These are phyloP conservation scores for Drosophila pachea DNA, from an alignment of 1,140 invertebrate species.

Conservation along the genomic window DNA sequence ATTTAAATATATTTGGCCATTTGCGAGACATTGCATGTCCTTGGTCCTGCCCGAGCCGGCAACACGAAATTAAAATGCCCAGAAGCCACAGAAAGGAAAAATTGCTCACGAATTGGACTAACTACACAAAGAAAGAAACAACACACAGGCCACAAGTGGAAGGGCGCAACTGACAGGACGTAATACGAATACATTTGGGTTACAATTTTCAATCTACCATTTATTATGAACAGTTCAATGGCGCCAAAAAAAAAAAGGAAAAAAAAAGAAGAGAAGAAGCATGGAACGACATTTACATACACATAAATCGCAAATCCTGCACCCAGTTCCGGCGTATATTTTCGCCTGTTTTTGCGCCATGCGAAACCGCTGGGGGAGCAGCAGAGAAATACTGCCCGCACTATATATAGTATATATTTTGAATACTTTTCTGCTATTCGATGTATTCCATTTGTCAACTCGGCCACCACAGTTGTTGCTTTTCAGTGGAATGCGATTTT, in stretches of 20 bases:
- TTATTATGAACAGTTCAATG: constrained; percentile 54
- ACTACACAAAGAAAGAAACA: constrained; percentile 12
- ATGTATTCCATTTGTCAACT: background rate
- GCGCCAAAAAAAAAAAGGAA: constrained; percentile 9
- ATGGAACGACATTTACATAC: background rate
- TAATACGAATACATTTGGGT: constrained; percentile 36
- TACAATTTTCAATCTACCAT: constrained; percentile 51
- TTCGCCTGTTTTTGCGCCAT: background rate
- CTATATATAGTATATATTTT: background rate
- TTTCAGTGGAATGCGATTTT: constrained; percentile 13
- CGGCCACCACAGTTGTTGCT: background rate
- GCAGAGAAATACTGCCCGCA: too few species aligned
- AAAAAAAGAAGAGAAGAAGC: background rate
- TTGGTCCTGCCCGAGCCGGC: background rate
- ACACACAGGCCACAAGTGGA: background rate
- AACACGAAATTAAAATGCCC: constrained; percentile 17
- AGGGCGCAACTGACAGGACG: constrained; percentile 23
- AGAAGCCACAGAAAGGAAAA: constrained; percentile 29
- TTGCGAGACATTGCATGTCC: background rate
- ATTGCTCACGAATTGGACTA: constrained; percentile 30
- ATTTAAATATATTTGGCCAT: constrained; percentile 24
- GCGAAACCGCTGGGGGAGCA: background rate
- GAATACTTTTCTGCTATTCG: background rate
- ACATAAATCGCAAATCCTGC: background rate
- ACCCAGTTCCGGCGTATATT: constrained; percentile 19